Evolutionary conservation across 2,113 vertebrate species (phyloP).

Genomic region (Callospermophilus lateralis): DNA sequence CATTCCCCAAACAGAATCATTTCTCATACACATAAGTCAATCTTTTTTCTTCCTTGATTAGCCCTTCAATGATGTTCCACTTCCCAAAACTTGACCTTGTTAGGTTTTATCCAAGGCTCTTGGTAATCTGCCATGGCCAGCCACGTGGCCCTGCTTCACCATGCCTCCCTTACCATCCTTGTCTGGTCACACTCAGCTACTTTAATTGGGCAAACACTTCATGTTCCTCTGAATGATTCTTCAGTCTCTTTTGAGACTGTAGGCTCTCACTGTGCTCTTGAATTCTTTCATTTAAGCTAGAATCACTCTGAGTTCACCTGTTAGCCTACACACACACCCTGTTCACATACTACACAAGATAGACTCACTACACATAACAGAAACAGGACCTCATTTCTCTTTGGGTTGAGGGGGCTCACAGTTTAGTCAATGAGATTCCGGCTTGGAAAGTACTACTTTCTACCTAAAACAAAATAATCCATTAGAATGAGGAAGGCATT

Average conservation of each 20-base stretch:
- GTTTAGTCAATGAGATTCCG: neutral
- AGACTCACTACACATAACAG: slow-evolving; percentile 9
- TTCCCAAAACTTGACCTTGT: neutral
- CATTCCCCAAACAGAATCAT: neutral
- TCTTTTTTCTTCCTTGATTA: neutral
- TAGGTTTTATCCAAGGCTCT: neutral
- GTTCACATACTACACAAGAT: neutral
- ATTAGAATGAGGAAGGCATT: neutral
- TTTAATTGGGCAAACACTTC: neutral
- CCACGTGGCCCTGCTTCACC: too few species aligned
- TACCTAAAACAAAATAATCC: neutral
- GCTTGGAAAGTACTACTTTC: neutral
- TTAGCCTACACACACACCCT: neutral
- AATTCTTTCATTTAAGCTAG: neutral
- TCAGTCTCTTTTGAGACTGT: neutral
- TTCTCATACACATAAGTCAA: slow-evolving; percentile 26
- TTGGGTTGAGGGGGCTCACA: neutral
- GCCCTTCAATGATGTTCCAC: neutral
- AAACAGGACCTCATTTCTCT: neutral
- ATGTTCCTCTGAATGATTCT: neutral
- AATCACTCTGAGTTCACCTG: neutral
- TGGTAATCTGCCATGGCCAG: neutral
- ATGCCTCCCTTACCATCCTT: neutral
- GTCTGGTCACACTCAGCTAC: too few species aligned
- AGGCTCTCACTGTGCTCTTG: neutral